Percentiles rank a stretch among this genome's conserved stretches.
Evolutionary conservation across 2,113 vertebrate genomes (phyloP).

Genomic region (Leucopsar rothschildi): DNA sequence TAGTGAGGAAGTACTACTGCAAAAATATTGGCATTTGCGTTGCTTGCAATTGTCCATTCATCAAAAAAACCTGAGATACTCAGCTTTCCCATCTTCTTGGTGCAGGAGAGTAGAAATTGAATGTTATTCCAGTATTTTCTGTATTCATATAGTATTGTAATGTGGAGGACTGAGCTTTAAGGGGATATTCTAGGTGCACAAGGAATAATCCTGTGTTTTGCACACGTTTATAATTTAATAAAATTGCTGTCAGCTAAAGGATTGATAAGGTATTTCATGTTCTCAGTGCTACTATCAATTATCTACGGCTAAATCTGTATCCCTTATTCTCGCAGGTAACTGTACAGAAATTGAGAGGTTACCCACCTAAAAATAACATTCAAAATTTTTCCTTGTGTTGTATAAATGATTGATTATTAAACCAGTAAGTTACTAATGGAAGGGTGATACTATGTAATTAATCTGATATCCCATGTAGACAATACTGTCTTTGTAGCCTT

Average conservation of each 20-base stretch:
- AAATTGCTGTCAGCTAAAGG: not conserved
- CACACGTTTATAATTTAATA: not conserved
- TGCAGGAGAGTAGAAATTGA: not conserved
- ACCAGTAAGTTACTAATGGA: not conserved
- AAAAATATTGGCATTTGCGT: not conserved
- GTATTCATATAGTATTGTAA: not conserved
- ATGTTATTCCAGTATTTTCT: not conserved
- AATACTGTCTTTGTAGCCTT: slow-evolving; percentile 18
- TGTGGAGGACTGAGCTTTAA: not conserved
- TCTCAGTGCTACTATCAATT: not conserved
- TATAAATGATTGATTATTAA: not conserved
- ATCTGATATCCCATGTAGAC: not conserved
- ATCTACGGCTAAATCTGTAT: not conserved
- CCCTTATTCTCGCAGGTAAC: not conserved
- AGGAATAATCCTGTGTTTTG: not conserved
- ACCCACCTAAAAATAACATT: not conserved
- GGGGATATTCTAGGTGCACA: not conserved
- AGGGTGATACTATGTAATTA: not conserved
- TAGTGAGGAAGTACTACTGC: not conserved
- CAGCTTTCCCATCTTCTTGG: not conserved
- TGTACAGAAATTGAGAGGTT: not conserved
- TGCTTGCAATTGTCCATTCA: not conserved
- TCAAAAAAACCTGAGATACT: not conserved
- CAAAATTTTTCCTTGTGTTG: not conserved
- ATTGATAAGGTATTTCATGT: not conserved